These are phyloP conservation scores for Myiagra hebetior DNA, from an alignment of 2,113 vertebrate genomes.

Conservation along the genomic window DNA sequence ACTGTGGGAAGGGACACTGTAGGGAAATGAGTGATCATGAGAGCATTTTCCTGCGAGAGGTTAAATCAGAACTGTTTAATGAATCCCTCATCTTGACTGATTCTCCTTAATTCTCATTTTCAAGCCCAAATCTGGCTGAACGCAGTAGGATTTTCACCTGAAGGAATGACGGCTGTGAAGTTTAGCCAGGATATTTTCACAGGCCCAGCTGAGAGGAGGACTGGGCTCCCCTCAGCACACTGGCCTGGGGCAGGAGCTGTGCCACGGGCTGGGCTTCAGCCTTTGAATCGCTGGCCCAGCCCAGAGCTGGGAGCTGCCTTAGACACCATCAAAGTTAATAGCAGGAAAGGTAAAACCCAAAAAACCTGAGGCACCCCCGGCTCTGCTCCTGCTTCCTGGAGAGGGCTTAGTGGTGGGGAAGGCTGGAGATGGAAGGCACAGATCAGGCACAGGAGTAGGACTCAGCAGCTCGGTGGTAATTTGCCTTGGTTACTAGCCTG, in stretches of 20 bases:
- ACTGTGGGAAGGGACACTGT: neutral
- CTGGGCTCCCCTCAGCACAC: neutral
- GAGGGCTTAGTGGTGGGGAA: neutral
- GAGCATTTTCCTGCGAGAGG: neutral
- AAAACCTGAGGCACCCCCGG: accelerated
- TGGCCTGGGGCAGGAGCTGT: neutral
- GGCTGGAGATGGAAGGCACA: neutral
- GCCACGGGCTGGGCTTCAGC: neutral
- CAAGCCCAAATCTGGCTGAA: neutral
- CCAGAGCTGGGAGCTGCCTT: neutral
- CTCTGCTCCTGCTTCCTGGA: neutral
- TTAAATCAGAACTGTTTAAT: neutral
- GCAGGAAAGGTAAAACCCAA: neutral
- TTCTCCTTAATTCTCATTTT: neutral
- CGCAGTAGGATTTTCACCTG: neutral
- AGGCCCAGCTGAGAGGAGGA: neutral
- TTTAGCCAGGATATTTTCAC: neutral
- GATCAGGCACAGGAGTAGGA: neutral
- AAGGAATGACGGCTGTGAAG: neutral
- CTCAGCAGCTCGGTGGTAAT: neutral
- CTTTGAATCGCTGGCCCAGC: neutral
- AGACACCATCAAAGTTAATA: neutral
- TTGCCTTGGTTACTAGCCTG: neutral
- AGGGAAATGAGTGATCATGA: accelerated
- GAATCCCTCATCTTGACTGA: neutral